Conservation (phyloP, 1,140 invertebrate species). For the Augochlora pura region DNA sequence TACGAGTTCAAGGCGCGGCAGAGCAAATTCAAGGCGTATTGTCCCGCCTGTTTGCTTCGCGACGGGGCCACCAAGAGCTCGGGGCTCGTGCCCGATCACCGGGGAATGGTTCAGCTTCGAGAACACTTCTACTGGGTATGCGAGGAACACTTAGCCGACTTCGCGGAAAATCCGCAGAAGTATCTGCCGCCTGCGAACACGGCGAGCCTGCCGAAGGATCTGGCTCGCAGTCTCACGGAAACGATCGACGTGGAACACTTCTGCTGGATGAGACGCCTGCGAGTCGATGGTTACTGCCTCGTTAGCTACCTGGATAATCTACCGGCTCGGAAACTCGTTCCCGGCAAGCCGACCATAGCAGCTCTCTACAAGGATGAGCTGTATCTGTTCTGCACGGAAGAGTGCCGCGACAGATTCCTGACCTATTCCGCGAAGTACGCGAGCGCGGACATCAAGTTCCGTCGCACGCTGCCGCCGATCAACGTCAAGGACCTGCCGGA, state of each 20-base stretch:
- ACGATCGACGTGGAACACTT: constrained; percentile 63
- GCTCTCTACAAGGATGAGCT: constrained; percentile 74
- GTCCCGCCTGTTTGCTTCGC: constrained; percentile 80
- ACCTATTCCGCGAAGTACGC: constrained; percentile 75
- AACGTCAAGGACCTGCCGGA: constrained; percentile 78
- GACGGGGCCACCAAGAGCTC: constrained; percentile 74
- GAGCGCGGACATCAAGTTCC: constrained; percentile 75
- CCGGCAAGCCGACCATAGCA: constrained; percentile 75
- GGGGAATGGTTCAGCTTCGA: constrained; percentile 80
- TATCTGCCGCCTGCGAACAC: constrained; percentile 70
- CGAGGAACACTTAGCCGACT: constrained; percentile 75
- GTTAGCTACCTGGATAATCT: constrained; percentile 81
- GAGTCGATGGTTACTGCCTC: constrained; percentile 81
- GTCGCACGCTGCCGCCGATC: constrained; percentile 71
- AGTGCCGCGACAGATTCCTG: constrained; percentile 80
- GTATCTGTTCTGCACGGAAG: constrained; percentile 81
- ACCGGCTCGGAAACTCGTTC: constrained; percentile 75
- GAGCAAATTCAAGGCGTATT: constrained; percentile 79
- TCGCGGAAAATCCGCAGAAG: constrained; percentile 73
- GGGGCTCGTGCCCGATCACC: constrained; percentile 76
- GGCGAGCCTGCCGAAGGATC: constrained; percentile 76
- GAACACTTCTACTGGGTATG: constrained; percentile 82
- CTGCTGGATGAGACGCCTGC: constrained; percentile 68
- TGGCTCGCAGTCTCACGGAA: constrained; percentile 75
- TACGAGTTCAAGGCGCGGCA: constrained; percentile 79